phyloP scores from a whole-genome alignment of 2,797 vertebrate genomes.

The Scolopax rusticola region DNA sequence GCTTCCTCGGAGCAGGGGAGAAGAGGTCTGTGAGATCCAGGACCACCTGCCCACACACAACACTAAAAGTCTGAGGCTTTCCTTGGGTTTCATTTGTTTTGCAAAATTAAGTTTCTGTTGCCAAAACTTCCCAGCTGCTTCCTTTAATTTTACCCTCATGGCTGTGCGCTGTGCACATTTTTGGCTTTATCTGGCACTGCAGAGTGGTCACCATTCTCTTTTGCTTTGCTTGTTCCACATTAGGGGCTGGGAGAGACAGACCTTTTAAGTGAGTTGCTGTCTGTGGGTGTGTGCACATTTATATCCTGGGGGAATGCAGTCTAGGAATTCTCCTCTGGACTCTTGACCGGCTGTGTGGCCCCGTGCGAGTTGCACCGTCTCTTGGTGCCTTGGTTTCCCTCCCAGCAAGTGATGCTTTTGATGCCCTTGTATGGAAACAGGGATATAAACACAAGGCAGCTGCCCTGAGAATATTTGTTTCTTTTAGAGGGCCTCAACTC shows the following conservation, averaged over 20 bases:
- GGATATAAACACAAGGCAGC: conserved; percentile 3
- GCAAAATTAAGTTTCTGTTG: not conserved
- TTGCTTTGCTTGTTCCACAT: fast-evolving
- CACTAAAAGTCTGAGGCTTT: not conserved
- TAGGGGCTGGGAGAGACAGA: not conserved
- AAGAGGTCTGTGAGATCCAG: not conserved
- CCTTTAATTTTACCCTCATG: not conserved
- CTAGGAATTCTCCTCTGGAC: not conserved
- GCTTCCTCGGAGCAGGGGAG: not conserved
- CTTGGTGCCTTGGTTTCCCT: not conserved
- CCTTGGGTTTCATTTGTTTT: not conserved
- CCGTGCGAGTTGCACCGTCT: not conserved
- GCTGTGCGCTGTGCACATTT: not conserved
- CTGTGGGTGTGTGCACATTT: not conserved
- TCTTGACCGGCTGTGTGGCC: not conserved
- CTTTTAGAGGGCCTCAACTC: not conserved
- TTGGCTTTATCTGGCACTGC: not conserved
- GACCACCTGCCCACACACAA: not conserved
- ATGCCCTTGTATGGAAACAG: not conserved
- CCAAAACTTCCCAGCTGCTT: not conserved
- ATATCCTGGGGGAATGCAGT: not conserved
- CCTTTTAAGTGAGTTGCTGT: not conserved
- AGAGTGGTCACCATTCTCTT: fast-evolving
- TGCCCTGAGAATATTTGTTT: not conserved
- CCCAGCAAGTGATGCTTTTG: not conserved